phyloP scores from a whole-genome alignment of 1,140 invertebrate genomes.

The Dendroctonus valens region DNA sequence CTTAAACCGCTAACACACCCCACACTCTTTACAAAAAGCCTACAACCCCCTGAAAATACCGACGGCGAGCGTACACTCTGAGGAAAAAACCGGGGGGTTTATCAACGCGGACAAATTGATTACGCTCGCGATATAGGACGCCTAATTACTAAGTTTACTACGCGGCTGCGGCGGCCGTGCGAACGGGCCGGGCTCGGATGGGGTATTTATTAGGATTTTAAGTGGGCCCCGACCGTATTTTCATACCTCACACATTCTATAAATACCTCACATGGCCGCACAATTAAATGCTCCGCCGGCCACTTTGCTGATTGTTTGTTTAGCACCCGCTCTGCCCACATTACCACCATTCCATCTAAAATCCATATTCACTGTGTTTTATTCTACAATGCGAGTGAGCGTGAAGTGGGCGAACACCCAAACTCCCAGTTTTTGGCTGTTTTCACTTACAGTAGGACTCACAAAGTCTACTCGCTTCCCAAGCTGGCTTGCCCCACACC shows the following conservation, averaged over 20 bases:
- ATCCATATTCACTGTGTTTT: too few relatives aligned
- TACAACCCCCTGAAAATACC: slow-evolving; percentile 44
- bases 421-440: too few relatives aligned
- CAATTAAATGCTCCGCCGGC: too few relatives aligned
- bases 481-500: too few relatives aligned
- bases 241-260: slow-evolving; percentile 4
- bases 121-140: slow-evolving; percentile 25
- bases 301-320: too few relatives aligned
- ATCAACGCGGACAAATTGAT: slow-evolving; percentile 34
- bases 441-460: too few relatives aligned
- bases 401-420: too few relatives aligned
- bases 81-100: slow-evolving; percentile 28
- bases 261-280: slow-evolving; percentile 1
- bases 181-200: background rate
- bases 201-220: slow-evolving; percentile 17
- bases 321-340: too few relatives aligned
- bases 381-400: too few relatives aligned
- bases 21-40: slow-evolving; percentile 47
- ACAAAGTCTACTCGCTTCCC: too few relatives aligned
- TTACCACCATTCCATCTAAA: too few relatives aligned
- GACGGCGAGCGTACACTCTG: slow-evolving; percentile 34
- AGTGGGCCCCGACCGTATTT: slow-evolving; percentile 12
- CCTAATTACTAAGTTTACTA: slow-evolving; percentile 25
- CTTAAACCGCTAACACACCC: slow-evolving; percentile 48
- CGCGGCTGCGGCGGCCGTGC: slow-evolving; percentile 5